These are phyloP conservation scores for Cyanoramphus novaezelandiae DNA, from an alignment of 2,113 vertebrate species.

Conservation along the genomic window DNA sequence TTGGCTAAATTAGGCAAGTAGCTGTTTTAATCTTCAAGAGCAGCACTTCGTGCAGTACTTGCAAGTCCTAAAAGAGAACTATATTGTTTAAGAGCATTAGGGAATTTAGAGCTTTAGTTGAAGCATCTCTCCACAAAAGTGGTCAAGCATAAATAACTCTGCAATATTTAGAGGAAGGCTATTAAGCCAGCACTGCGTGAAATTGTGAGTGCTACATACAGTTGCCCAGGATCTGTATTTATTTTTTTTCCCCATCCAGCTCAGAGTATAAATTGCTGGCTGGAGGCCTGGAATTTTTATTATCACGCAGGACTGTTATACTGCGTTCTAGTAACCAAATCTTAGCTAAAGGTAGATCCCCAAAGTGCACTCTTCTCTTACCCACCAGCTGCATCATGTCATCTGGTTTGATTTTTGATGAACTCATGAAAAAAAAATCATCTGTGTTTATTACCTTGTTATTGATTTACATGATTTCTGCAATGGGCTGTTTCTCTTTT, in stretches of 20 bases:
- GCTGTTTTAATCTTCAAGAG: conserved; percentile 48
- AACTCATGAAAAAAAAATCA: not conserved
- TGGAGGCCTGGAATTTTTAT: not conserved
- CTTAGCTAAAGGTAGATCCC: not conserved
- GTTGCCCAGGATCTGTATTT: not conserved
- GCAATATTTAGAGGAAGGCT: not conserved
- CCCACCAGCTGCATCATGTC: not conserved
- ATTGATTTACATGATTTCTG: not conserved
- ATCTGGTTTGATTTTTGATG: not conserved
- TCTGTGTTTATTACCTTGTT: not conserved
- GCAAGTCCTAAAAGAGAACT: conserved; percentile 24
- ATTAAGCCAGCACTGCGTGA: not conserved
- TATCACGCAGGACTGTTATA: not conserved
- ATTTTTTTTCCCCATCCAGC: not conserved
- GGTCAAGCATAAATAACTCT: not conserved
- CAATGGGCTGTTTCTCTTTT: not conserved
- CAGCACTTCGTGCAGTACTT: conserved; percentile 21
- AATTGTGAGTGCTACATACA: not conserved
- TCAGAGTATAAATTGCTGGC: not conserved
- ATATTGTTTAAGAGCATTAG: conserved; percentile 8
- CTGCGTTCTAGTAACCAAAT: not conserved
- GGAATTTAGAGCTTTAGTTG: not conserved
- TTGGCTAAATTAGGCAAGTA: conserved; percentile 57
- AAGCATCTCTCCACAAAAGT: not conserved
- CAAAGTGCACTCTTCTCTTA: not conserved